These are phyloP conservation scores for Rhogogaster chlorosoma DNA, from an alignment of 2,888 invertebrate species.

Conservation along the genomic window DNA sequence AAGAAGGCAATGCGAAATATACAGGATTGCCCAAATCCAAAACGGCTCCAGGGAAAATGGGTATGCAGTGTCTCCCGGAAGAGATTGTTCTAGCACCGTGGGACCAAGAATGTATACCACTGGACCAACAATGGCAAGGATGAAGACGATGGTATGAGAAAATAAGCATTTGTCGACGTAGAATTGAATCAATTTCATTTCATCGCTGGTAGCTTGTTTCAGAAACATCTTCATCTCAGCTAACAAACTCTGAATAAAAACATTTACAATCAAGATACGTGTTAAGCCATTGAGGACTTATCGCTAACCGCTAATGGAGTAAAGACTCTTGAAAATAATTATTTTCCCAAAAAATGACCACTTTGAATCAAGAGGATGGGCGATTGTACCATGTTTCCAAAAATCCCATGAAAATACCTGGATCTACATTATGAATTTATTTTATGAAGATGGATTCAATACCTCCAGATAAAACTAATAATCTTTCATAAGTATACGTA, in stretches of 20 bases:
- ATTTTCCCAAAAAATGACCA: neutral
- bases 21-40: constrained; percentile 57
- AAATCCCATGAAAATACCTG: neutral
- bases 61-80: constrained; percentile 68
- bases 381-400: too few species aligned
- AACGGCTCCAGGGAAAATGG: constrained; percentile 65
- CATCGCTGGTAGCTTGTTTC: constrained; percentile 51
- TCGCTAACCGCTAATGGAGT: neutral
- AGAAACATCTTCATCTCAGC: constrained; percentile 62
- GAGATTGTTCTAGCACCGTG: constrained; percentile 60
- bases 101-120: constrained; percentile 59
- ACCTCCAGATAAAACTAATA: too few species aligned
- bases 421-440: too few species aligned
- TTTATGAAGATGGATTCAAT: neutral
- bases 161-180: constrained; percentile 64
- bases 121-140: neutral
- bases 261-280: neutral
- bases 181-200: constrained; percentile 60
- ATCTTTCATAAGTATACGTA: neutral
- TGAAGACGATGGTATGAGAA: constrained; percentile 59
- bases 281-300: neutral
- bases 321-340: neutral
- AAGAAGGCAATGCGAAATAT: constrained; percentile 61
- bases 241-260: constrained; percentile 52
- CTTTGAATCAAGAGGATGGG: neutral